Evolutionary conservation across 1,140 invertebrate genomes (phyloP).

Genomic region (Scaptomyza pallida): DNA sequence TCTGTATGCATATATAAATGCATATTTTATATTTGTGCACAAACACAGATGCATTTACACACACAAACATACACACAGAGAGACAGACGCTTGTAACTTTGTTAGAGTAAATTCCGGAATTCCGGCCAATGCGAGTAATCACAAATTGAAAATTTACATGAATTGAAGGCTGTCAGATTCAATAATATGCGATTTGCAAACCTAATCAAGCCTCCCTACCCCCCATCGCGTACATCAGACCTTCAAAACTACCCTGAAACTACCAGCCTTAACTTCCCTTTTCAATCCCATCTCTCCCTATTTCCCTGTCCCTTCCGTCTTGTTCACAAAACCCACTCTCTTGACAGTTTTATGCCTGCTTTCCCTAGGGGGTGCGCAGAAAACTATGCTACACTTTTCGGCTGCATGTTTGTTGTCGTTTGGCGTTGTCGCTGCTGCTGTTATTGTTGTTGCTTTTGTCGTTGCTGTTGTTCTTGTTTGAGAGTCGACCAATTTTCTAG

Average conservation of each 20-base stretch:
- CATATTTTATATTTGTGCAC: neutral
- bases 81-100: neutral
- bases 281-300: too few relatives aligned
- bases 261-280: too few relatives aligned
- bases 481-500: slow-evolving; percentile 29
- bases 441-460: neutral
- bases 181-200: slow-evolving; percentile 49
- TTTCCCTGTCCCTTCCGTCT: neutral
- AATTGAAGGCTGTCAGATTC: slow-evolving; percentile 49
- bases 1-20: slow-evolving; percentile 6
- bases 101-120: slow-evolving; percentile 33
- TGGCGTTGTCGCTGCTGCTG: neutral
- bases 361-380: slow-evolving; percentile 12
- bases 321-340: slow-evolving; percentile 4
- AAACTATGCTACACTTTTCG: slow-evolving; percentile 58
- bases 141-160: slow-evolving; percentile 52
- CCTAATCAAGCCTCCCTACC: slow-evolving; percentile 41
- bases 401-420: slow-evolving; percentile 23
- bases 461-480: slow-evolving; percentile 11
- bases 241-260: slow-evolving; percentile 1
- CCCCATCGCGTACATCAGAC: too few relatives aligned
- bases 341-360: slow-evolving; percentile 13
- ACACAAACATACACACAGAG: neutral
- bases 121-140: slow-evolving; percentile 21
- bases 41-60: slow-evolving; percentile 4